A percentile compares a stretch with the other conserved stretches of the same genome.
These are phyloP conservation scores for Mylabris phalerata DNA, from an alignment of 1,140 invertebrate genomes.

Conservation along the genomic window DNA sequence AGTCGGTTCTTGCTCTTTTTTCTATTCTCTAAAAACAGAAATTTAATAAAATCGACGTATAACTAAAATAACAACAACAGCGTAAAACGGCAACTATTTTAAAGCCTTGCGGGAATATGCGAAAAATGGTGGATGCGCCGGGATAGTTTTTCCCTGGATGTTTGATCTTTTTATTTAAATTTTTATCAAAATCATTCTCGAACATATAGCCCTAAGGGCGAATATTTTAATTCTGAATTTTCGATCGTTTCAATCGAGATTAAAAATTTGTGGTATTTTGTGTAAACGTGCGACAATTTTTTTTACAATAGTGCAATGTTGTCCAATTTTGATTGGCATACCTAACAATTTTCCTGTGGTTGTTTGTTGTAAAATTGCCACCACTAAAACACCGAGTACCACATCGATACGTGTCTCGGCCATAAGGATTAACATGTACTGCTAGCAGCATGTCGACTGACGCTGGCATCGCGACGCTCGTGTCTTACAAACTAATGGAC, in stretches of 20 bases:
- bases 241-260: not conserved
- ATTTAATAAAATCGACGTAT: too few species aligned
- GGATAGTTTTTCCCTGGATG: too few species aligned
- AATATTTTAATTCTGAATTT: too few species aligned
- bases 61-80: too few species aligned
- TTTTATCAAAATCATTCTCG: too few species aligned
- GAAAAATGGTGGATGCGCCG: too few species aligned
- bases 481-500: not conserved
- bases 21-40: too few species aligned
- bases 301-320: not conserved
- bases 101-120: too few species aligned
- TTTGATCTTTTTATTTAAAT: too few species aligned
- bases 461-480: conserved; percentile 17
- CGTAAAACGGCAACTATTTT: too few species aligned
- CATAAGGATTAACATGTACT: conserved; percentile 8
- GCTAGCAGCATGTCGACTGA: conserved; percentile 21
- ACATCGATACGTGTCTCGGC: conserved; percentile 14
- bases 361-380: not conserved
- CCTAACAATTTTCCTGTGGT: conserved; percentile 3
- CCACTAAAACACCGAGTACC: conserved; percentile 12
- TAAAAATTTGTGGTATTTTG: not conserved
- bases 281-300: not conserved
- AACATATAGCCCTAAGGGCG: too few species aligned
- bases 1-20: too few species aligned
- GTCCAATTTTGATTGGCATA: conserved; percentile 4